Conservation (phyloP, 1,140 invertebrate genomes). For the Lordiphosa collinella region DNA sequence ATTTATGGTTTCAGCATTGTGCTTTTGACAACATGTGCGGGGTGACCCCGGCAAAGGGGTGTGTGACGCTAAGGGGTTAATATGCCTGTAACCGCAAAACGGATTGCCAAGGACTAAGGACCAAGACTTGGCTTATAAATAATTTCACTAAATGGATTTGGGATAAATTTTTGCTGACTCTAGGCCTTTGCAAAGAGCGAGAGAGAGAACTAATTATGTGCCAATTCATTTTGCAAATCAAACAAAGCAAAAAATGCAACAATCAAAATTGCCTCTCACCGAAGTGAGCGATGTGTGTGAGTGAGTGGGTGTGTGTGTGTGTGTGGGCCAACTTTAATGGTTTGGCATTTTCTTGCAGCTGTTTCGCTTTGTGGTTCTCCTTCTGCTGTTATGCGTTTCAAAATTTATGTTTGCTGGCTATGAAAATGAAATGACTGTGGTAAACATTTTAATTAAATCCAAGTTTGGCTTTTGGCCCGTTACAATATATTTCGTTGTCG, state of each 20-base stretch:
- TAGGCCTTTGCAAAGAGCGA: slow-evolving; percentile 18
- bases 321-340: slow-evolving; percentile 61
- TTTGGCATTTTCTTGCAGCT: slow-evolving; percentile 74
- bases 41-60: not conserved
- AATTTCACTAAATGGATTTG: slow-evolving; percentile 74
- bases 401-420: slow-evolving; percentile 77
- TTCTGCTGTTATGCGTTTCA: slow-evolving; percentile 49
- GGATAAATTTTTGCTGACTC: slow-evolving; percentile 52
- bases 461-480: slow-evolving; percentile 73
- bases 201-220: slow-evolving; percentile 61
- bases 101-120: slow-evolving; percentile 51
- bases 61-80: slow-evolving; percentile 68
- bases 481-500: slow-evolving; percentile 60
- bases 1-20: slow-evolving; percentile 77
- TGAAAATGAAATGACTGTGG: slow-evolving; percentile 78
- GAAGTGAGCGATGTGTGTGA: slow-evolving; percentile 18
- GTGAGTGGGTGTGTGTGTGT: too few species aligned
- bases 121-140: slow-evolving; percentile 69
- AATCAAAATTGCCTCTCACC: slow-evolving; percentile 53
- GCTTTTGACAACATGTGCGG: slow-evolving; percentile 69
- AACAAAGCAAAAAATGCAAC: slow-evolving; percentile 45
- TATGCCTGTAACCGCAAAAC: slow-evolving; percentile 75
- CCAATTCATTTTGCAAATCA: slow-evolving; percentile 49
- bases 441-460: slow-evolving; percentile 78
- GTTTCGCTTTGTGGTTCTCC: slow-evolving; percentile 64